Conservation (phyloP, 92 coral and sea anemone genomes). For the Scolanthus callimorphus region DNA sequence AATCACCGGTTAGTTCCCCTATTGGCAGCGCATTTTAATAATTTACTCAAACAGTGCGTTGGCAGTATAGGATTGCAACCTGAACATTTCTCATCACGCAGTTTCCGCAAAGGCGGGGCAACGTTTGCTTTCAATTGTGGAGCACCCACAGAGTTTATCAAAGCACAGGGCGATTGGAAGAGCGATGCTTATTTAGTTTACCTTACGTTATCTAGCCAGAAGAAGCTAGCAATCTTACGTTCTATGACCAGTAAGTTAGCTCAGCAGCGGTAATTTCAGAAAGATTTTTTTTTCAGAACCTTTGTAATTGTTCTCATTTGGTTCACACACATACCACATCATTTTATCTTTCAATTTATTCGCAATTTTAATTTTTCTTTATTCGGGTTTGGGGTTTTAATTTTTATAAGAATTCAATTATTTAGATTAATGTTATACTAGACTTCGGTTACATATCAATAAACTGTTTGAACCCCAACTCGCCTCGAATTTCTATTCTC, state of each 20-base stretch:
- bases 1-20: not conserved
- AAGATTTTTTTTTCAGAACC: too few relatives aligned
- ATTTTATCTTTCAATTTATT: too few relatives aligned
- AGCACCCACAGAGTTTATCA: slow-evolving; percentile 19
- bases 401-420: too few relatives aligned
- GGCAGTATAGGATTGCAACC: slow-evolving; percentile 1
- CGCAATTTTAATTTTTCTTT: too few relatives aligned
- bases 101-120: slow-evolving; percentile 20
- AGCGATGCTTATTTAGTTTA: slow-evolving; percentile 21
- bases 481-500: too few relatives aligned
- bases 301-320: too few relatives aligned
- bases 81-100: slow-evolving; percentile 27
- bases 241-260: not conserved
- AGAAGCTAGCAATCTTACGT: not conserved
- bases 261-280: too few relatives aligned
- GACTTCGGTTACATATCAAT: not conserved
- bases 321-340: too few relatives aligned
- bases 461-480: slow-evolving; percentile 7
- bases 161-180: slow-evolving; percentile 22
- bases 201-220: slow-evolving; percentile 8
- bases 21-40: slow-evolving; percentile 17
- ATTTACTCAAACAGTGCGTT: slow-evolving; percentile 25
- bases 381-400: too few relatives aligned
- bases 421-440: too few relatives aligned
- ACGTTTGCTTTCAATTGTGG: slow-evolving; percentile 1